Conservation (phyloP, 2,888 invertebrate genomes). For the Drosophila incognita region DNA sequence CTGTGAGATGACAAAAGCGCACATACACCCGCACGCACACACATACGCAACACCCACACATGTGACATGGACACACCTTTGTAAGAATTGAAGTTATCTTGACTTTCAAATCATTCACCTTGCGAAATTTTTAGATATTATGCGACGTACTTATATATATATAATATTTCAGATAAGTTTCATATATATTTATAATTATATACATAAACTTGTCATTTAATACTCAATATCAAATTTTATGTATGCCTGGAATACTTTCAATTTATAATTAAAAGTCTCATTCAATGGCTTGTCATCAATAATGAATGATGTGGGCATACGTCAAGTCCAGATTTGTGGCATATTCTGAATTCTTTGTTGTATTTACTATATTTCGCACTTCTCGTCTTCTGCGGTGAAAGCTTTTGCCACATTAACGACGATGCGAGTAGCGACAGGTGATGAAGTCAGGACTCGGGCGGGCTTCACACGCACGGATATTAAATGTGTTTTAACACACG, state of each 20-base stretch:
- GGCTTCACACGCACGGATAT: slow-evolving; percentile 39
- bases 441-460: slow-evolving; percentile 10
- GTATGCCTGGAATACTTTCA: not conserved
- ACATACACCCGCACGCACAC: slow-evolving; percentile 6
- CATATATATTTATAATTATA: not conserved
- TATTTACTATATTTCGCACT: slow-evolving; percentile 47
- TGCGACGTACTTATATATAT: not conserved
- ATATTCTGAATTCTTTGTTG: slow-evolving; percentile 44
- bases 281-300: not conserved
- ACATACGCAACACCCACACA: slow-evolving; percentile 10
- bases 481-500: slow-evolving; percentile 22
- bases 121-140: slow-evolving; percentile 6
- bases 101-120: slow-evolving; percentile 53
- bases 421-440: slow-evolving; percentile 48
- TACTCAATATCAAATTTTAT: not conserved
- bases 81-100: slow-evolving; percentile 1
- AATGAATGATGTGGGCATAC: slow-evolving; percentile 36
- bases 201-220: not conserved
- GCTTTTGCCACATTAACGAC: slow-evolving; percentile 65
- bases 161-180: not conserved
- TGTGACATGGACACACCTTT: slow-evolving; percentile 23
- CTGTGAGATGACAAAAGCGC: slow-evolving; percentile 59
- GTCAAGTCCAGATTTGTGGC: not conserved
- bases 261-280: not conserved
- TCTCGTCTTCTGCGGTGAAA: slow-evolving; percentile 37